phyloP scores from a whole-genome alignment of 2,797 vertebrate genomes.

The Sebastes aleutianus region DNA sequence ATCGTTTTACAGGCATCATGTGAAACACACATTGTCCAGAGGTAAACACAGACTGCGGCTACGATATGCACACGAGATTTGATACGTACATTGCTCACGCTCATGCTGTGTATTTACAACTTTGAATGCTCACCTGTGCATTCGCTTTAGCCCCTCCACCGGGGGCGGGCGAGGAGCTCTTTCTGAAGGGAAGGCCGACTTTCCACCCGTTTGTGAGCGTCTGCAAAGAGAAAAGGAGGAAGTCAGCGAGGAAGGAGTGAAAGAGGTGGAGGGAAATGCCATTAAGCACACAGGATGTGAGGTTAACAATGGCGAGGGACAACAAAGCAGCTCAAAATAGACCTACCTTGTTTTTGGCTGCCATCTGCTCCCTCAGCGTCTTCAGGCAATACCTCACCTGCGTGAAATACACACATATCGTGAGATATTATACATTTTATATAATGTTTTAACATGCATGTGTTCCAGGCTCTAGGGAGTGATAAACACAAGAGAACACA shows the following conservation, averaged over 20 bases:
- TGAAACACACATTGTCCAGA: neutral
- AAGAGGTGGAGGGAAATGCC: conserved; percentile 32
- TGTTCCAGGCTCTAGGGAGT: neutral
- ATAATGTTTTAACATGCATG: neutral
- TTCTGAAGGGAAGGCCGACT: conserved; percentile 67
- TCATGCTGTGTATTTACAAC: neutral
- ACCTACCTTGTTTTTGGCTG: conserved; percentile 80
- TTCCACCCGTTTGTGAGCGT: conserved; percentile 67
- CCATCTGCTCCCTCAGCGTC: conserved; percentile 84
- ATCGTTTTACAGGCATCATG: conserved; percentile 14
- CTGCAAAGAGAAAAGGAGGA: conserved; percentile 57
- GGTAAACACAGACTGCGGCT: neutral
- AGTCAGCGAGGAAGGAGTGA: conserved; percentile 14
- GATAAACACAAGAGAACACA: neutral
- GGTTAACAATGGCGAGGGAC: conserved; percentile 28
- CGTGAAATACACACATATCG: conserved; percentile 1
- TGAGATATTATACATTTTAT: neutral
- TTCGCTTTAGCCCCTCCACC: conserved; percentile 46
- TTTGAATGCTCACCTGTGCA: conserved; percentile 61
- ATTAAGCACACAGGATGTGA: conserved; percentile 34
- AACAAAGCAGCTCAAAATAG: conserved; percentile 9
- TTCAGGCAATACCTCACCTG: conserved; percentile 86
- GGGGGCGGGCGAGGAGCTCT: conserved; percentile 35
- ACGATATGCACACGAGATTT: neutral
- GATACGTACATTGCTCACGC: neutral